Percentiles rank a stretch among this genome's conserved stretches.
phyloP scores from a whole-genome alignment of 2,888 invertebrate genomes.

The Perizoma flavofasciatum region DNA sequence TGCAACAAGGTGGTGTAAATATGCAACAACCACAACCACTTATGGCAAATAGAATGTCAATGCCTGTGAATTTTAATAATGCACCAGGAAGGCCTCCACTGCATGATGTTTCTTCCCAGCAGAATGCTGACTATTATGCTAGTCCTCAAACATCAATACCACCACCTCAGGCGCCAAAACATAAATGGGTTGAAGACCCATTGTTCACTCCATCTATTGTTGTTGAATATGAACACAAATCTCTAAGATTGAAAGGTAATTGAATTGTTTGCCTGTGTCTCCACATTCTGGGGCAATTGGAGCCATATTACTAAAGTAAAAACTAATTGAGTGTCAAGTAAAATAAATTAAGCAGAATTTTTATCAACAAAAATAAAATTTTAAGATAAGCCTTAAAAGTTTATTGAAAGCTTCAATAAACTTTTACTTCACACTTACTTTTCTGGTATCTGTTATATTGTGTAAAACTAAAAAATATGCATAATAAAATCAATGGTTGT shows the following conservation, averaged over 20 bases:
- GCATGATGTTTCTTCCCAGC: conserved; percentile 30
- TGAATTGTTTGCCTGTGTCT: conserved; percentile 25
- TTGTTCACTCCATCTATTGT: conserved; percentile 83
- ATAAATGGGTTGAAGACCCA: conserved; percentile 73
- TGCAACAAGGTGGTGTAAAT: conserved; percentile 8
- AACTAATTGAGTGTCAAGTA: too few relatives aligned
- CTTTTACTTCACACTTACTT: too few relatives aligned
- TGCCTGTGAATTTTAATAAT: conserved; percentile 17
- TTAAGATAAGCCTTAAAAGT: too few relatives aligned
- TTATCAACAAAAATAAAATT: too few relatives aligned
- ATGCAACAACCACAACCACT: conserved; percentile 23
- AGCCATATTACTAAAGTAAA: not conserved
- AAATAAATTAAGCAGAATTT: too few relatives aligned
- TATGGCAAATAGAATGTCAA: conserved; percentile 18
- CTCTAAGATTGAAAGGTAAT: conserved; percentile 82
- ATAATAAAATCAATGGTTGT: conserved; percentile 7
- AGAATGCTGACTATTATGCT: conserved; percentile 29
- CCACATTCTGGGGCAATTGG: conserved; percentile 25
- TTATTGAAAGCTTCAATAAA: too few relatives aligned
- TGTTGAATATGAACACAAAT: conserved; percentile 89
- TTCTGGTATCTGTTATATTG: too few relatives aligned
- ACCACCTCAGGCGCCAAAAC: conserved; percentile 35
- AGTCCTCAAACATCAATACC: conserved; percentile 25
- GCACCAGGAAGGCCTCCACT: conserved; percentile 24
- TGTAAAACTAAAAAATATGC: not conserved